Base-by-base conservation (phyloP, 2,113 vertebrate species). In the Synchiropus splendidus region DNA sequence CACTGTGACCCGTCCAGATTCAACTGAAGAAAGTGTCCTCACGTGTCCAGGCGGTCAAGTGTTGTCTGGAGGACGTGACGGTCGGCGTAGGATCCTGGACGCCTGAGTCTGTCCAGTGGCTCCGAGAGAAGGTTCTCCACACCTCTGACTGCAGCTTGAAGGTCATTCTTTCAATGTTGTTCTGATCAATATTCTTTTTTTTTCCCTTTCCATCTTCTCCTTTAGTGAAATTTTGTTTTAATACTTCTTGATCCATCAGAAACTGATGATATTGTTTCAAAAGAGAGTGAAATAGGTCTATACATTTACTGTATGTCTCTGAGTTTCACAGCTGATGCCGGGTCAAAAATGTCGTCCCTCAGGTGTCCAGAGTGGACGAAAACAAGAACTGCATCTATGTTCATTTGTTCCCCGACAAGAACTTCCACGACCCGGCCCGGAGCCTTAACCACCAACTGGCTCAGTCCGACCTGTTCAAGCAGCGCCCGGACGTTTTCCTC, bases 1-100 rank as follows among this genome's bases (percentile, higher is more conserved):
- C 2, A 9, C 13, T 46, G 6, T 13, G 21, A 1, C n/a, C 5
- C 39, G 1, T 21, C 0, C 4, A 33, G 10, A 34, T 27, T 10
- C 10, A n/a, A 12, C 2, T 18, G 3, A 13, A 3, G 18, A 42
- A 81, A 80, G 48, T 88, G 78, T 42, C 35, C 12, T 16, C 9
- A 3, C 6, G 9, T 81, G 69, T 72, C 50, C 58, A 98, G 95
- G 91, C 85, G 45, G 71, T 89, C 34, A 95, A 89, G 66, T 98
- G 94, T 77, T 92, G 88, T 59, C 81, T 98, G 27, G 88, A 90
- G 9, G 92, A 95, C 67, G 67, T 98, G 50, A 85, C 88, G 2
- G 86, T 89, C 17, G 87, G 86, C 12, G 80, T 89, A 47, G 88
- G 91, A 48, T 90, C 92, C 72, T 97, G 95, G 95, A 96, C 89